Evolutionary conservation across 2,797 vertebrate species (phyloP).

Genomic region (Cryptoprocta ferox): DNA sequence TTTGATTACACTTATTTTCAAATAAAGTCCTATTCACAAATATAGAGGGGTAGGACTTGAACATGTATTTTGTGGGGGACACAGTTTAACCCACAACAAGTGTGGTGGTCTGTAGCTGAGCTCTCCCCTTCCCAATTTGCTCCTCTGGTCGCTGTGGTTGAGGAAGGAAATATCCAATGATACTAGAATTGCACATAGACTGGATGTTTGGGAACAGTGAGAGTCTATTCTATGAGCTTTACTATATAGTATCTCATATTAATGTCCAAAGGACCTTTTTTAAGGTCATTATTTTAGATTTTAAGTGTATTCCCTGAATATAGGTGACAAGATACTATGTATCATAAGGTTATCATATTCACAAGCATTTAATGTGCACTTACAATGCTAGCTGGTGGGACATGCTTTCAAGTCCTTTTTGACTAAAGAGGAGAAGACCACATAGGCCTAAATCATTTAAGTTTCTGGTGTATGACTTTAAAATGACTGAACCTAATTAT

Average conservation of each 20-base stretch:
- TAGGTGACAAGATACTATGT: not conserved
- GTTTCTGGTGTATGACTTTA: slow-evolving; percentile 47
- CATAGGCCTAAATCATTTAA: not conserved
- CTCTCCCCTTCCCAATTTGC: not conserved
- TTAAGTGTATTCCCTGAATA: not conserved
- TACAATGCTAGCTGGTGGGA: not conserved
- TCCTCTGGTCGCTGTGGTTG: not conserved
- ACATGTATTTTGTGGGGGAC: not conserved
- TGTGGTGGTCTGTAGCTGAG: not conserved
- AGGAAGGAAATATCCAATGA: not conserved
- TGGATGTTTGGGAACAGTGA: not conserved
- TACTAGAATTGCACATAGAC: not conserved
- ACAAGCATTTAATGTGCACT: not conserved
- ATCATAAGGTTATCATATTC: not conserved
- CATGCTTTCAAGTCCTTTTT: not conserved
- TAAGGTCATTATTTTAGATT: slow-evolving; percentile 7
- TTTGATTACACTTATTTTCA: not conserved
- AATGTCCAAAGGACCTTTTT: not conserved
- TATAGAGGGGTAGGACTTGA: not conserved
- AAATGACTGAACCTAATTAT: slow-evolving; percentile 27
- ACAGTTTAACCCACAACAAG: not conserved
- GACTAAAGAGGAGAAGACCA: not conserved
- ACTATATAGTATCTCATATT: not conserved
- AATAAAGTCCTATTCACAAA: not conserved
- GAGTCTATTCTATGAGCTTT: not conserved